Evolutionary conservation across 2,797 vertebrate genomes (phyloP).

Genomic region (Euphonia xanthogaster): DNA sequence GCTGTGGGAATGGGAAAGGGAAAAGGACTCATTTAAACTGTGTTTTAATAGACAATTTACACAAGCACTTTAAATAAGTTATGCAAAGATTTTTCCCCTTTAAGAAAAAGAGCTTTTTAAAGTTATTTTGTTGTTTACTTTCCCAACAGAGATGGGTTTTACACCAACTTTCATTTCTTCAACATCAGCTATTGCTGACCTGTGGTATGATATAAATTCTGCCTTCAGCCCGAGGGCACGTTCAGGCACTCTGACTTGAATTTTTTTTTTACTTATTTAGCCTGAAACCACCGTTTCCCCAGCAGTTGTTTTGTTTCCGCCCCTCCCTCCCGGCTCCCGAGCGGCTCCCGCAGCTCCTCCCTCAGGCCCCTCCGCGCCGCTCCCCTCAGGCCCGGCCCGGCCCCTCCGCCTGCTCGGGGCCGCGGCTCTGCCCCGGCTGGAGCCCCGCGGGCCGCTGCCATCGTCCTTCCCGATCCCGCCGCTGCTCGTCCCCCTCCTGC

Average conservation of each 20-base stretch:
- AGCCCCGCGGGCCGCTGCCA: accelerated
- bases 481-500: accelerated
- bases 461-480: accelerated
- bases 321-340: accelerated
- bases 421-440: accelerated
- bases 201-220: background rate
- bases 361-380: accelerated
- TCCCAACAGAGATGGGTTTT: background rate
- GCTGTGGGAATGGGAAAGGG: background rate
- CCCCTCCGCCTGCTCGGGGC: background rate
- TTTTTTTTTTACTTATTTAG: no score
- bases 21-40: background rate
- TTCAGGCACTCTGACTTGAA: background rate
- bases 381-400: background rate
- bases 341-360: accelerated
- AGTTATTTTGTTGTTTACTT: background rate
- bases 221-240: background rate
- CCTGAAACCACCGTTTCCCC: accelerated
- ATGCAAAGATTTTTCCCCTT: background rate
- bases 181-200: background rate
- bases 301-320: accelerated
- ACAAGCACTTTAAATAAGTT: background rate
- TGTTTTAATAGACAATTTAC: background rate
- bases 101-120: background rate
- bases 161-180: background rate